Base-by-base conservation (phyloP, 2,797 vertebrate genomes). In the Chromobotia macracanthus region DNA sequence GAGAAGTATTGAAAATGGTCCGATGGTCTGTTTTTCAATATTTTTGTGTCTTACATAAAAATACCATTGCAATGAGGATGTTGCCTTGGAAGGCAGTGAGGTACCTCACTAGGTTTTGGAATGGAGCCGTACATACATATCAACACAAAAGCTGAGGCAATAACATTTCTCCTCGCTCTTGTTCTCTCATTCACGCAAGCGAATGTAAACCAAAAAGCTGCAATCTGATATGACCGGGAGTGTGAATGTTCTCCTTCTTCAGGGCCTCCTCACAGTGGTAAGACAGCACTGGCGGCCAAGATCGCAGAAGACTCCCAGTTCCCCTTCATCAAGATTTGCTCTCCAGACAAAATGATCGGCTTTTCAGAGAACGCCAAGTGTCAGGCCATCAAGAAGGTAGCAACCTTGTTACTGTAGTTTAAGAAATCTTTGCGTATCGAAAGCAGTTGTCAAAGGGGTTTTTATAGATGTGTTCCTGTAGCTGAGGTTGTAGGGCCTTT, bases 261-360 rank as follows among this genome's bases (percentile, higher is more conserved):
- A 99, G 97, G 97, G 13, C 95, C 96, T n/a, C 96, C 97, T 9
- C 96, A 96, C 88, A 98, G 97, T 12, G 97, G 97, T 1, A 98
- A 99, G 86, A 98, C 97, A 0, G 97, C 97, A 0, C 82, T 98
- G 79, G 96, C 97, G 46, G 96, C 96, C 51, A 97, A 96, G 88
- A 98, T 98, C 84, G 92, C 97, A 0, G 96, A 99, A 87, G 94
- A 96, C 10, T 99, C 97, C 72, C 93, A 96, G 87, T 98, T 99
- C 78, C 97, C 97, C 46, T 98, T 98, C 69, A 99, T 99, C 91
- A 98, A 99, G 91, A 97, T 98, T 89, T 99, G 97, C 84, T 99
- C 97, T 82, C 97, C 97, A 0, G 96, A 98, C 87, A 98, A 97
- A 89, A 99, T 98, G 96, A 99, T 99, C 0, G 97, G 97, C 61